Percentiles rank a stretch among this genome's conserved stretches.
Evolutionary conservation across 1,140 invertebrate genomes (phyloP).

Genomic region (Caenorhabditis remanei): DNA sequence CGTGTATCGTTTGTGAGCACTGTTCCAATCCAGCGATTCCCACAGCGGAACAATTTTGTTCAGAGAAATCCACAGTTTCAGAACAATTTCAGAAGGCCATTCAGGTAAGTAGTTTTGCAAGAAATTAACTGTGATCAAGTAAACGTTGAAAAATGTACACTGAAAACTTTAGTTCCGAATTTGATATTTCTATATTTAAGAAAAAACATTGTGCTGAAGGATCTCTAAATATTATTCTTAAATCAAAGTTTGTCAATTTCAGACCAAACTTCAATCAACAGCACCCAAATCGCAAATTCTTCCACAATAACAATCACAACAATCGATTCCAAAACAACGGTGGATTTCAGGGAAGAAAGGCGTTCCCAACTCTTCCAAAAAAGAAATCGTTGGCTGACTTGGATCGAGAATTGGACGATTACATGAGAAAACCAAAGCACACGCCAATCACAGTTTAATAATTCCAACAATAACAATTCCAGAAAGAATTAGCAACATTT

Average conservation of each 20-base stretch:
- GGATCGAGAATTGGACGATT: conserved; percentile 63
- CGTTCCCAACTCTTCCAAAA: conserved; percentile 3
- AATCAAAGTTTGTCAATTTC: neutral
- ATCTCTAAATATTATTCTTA: neutral
- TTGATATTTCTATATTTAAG: no score
- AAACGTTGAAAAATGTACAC: no score
- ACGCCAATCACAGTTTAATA: conserved; percentile 50
- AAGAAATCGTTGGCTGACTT: conserved; percentile 62
- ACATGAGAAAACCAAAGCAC: conserved; percentile 64
- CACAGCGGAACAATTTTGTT: neutral
- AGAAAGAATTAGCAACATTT: neutral
- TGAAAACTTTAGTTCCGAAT: no score
- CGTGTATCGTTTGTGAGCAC: conserved; percentile 10
- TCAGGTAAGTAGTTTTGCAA: neutral
- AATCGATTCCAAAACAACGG: neutral
- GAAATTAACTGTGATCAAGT: no score
- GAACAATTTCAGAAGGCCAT: neutral
- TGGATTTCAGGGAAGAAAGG: conserved; percentile 4
- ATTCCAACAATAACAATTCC: neutral
- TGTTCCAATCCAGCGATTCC: conserved; percentile 6
- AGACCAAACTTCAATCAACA: conserved; percentile 37
- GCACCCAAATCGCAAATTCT: neutral
- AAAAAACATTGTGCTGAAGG: no score
- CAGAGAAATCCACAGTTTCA: neutral
- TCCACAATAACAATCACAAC: conserved; percentile 28